Evolutionary conservation across 2,113 vertebrate genomes (phyloP).

Genomic region (Aphelocoma coerulescens): DNA sequence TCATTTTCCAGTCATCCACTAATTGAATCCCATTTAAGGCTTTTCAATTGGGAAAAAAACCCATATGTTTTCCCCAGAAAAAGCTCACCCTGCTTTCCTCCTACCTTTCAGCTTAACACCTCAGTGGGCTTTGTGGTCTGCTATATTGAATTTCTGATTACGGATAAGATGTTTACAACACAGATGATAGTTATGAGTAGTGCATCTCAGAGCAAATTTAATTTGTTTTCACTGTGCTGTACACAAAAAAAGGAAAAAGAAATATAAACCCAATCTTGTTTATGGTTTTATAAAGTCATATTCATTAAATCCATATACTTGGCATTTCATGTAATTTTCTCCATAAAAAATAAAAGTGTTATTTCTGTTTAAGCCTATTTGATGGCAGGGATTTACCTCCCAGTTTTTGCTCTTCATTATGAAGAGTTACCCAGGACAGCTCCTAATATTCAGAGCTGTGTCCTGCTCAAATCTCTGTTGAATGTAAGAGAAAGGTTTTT

Average conservation of each 20-base stretch:
- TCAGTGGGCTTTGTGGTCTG: background rate
- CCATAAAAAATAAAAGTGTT: slow-evolving; percentile 17
- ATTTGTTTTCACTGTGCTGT: background rate
- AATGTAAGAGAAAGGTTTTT: background rate
- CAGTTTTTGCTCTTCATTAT: background rate
- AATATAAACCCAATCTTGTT: background rate
- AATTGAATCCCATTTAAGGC: background rate
- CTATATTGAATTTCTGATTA: slow-evolving; percentile 34
- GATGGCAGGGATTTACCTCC: background rate
- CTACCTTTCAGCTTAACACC: background rate
- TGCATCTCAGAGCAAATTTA: background rate
- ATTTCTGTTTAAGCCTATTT: slow-evolving; percentile 16
- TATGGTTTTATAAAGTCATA: slow-evolving; percentile 21
- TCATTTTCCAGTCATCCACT: background rate
- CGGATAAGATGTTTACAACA: background rate
- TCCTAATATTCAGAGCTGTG: background rate
- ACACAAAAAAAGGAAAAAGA: background rate
- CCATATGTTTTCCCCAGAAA: background rate
- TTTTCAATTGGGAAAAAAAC: background rate
- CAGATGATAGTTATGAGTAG: background rate
- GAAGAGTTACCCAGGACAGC: background rate
- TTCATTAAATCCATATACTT: slow-evolving; percentile 23
- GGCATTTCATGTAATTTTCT: slow-evolving; percentile 5
- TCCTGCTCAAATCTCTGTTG: background rate
- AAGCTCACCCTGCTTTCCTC: background rate